Base-by-base conservation (phyloP, 1,140 invertebrate genomes). In the Micrasema minimum region DNA sequence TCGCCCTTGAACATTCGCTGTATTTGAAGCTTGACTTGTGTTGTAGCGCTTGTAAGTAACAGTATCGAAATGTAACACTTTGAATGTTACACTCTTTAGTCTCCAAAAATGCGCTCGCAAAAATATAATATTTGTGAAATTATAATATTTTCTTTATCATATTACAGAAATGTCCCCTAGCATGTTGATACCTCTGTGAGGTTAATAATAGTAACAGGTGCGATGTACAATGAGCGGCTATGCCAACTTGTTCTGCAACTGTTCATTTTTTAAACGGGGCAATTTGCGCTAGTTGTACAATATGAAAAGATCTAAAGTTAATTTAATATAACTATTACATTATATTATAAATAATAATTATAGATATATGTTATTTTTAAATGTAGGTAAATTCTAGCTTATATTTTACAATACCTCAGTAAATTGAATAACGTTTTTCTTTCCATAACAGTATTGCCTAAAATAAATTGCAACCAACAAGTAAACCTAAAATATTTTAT, bases 41-140 rank as follows among this genome's bases (percentile, higher is more conserved):
- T 46, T 64, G 43, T 64, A 64, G 59, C 59, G 45, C 26, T 64
- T 64, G 59, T 45, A 46, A 64, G 43, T 64, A 41, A 41, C 37
- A 10, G 37, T n/a, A 31, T 45, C 41, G 11, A 7, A 31, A 7
- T 7, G 26, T 31, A 31, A 7, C 26, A 2, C 7, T 2, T 31
- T 7, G 26, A 31, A 7, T 31, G 26, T 31, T 31, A 31, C 26
- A 7, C 7, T 31, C 26, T 31, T 31, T 31, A 31, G 26, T 7
- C 26, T 31, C 26, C 7, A 31, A 31, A 2, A 31, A 31, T 31
- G 26, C 26, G 26, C 26, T 31, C 3, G 26, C 26, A n/a, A n/a
- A n/a, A n/a, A n/a, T n/a, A n/a, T n/a, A n/a, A n/a, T n/a, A n/a
- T 7, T 31, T 31, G 26, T 31, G 26, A 31, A 31, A 31, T 31